Percentiles rank a stretch among this genome's conserved stretches.
phyloP scores from a whole-genome alignment of 2,888 invertebrate genomes.

The Alsophila aescularia region DNA sequence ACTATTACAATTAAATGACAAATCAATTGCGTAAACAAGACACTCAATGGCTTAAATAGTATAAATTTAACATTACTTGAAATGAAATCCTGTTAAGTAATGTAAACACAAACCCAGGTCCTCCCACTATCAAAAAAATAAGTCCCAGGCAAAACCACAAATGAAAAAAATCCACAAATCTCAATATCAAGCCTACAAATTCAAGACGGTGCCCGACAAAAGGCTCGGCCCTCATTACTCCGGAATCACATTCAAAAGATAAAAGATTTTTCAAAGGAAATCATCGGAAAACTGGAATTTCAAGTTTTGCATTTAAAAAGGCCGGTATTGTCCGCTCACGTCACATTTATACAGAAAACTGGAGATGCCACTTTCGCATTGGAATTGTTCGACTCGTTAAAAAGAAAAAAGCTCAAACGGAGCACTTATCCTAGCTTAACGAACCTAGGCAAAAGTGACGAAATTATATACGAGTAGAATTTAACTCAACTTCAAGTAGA shows the following conservation, averaged over 20 bases:
- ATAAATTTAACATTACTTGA: no score
- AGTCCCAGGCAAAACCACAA: slow-evolving; percentile 9
- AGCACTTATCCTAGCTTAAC: not conserved
- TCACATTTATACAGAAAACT: slow-evolving; percentile 45
- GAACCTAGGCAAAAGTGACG: not conserved
- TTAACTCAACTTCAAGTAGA: no score
- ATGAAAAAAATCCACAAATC: slow-evolving; percentile 31
- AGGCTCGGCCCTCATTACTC: slow-evolving; percentile 52
- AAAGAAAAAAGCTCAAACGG: not conserved
- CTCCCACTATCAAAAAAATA: slow-evolving; percentile 5
- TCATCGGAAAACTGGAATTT: slow-evolving; percentile 49
- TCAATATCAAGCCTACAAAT: slow-evolving; percentile 34
- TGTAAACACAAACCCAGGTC: not conserved
- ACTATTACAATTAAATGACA: no score
- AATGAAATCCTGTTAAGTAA: no score
- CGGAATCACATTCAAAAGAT: slow-evolving; percentile 57
- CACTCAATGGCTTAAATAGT: no score
- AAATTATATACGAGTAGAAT: no score
- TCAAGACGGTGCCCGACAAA: slow-evolving; percentile 31
- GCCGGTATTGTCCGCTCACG: slow-evolving; percentile 52
- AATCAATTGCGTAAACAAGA: no score
- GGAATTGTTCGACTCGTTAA: slow-evolving; percentile 6
- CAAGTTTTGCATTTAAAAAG: slow-evolving; percentile 41
- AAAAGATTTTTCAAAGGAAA: slow-evolving; percentile 58
- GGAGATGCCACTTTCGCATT: slow-evolving; percentile 18